Evolutionary conservation across 2,113 vertebrate species (phyloP).

Genomic region (Ia io): DNA sequence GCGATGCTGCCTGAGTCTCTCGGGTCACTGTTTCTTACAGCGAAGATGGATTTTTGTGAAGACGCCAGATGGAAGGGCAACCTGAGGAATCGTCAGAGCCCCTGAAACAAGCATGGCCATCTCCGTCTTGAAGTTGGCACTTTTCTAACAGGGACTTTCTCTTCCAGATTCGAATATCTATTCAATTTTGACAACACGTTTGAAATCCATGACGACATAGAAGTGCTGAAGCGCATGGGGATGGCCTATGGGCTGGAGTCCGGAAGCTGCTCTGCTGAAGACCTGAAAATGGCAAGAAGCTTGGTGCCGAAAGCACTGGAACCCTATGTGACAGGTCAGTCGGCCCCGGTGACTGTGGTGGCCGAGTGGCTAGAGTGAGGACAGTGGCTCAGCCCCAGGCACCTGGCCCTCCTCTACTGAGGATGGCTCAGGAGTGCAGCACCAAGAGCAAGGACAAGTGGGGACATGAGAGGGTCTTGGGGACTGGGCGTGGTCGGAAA

Average conservation of each 20-base stretch:
- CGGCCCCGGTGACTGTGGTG: not conserved
- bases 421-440: not conserved
- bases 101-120: rapidly evolving
- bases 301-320: constrained; percentile 98
- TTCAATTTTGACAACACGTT: constrained; percentile 99
- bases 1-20: too few species aligned
- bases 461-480: not conserved
- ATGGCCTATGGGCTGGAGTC: constrained; percentile 98
- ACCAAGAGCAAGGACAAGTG: not conserved
- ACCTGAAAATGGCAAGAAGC: constrained; percentile 93
- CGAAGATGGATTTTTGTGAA: not conserved
- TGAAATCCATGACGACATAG: constrained; percentile 99
- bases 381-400: rapidly evolving
- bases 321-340: constrained; percentile 97
- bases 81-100: too few species aligned
- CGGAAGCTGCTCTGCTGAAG: constrained; percentile 95
- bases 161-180: constrained; percentile 95
- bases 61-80: not conserved
- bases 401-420: not conserved
- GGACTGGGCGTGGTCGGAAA: not conserved
- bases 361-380: not conserved
- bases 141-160: not conserved
- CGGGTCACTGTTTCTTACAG: rapidly evolving
- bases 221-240: constrained; percentile 98
- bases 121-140: not conserved